These are phyloP conservation scores for Dasyornis broadbenti DNA, from an alignment of 2,113 vertebrate species.

Conservation along the genomic window DNA sequence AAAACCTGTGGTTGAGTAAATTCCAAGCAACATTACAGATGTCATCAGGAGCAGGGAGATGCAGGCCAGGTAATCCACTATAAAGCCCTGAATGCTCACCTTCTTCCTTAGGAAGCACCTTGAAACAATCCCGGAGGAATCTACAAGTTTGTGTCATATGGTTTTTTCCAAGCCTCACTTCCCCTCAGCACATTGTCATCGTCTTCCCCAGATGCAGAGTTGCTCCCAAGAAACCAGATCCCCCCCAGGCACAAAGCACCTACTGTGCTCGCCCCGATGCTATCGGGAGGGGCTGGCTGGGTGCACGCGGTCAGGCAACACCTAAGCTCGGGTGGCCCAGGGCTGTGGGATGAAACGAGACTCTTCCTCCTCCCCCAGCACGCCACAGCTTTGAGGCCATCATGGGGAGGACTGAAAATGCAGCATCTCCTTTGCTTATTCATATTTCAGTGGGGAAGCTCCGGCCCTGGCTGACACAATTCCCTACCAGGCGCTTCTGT, in stretches of 20 bases:
- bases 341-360: slow-evolving; percentile 61
- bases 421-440: slow-evolving; percentile 9
- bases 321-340: slow-evolving; percentile 71
- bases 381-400: slow-evolving; percentile 41
- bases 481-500: background rate
- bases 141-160: slow-evolving; percentile 29
- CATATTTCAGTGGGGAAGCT: background rate
- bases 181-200: slow-evolving; percentile 38
- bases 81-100: background rate
- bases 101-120: slow-evolving; percentile 20
- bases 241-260: slow-evolving; percentile 65
- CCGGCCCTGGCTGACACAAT: background rate
- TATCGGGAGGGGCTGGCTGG: slow-evolving; percentile 58
- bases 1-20: background rate
- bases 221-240: slow-evolving; percentile 73
- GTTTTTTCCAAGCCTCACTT: background rate
- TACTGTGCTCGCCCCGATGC: slow-evolving; percentile 52
- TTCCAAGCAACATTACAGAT: background rate
- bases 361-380: slow-evolving; percentile 8
- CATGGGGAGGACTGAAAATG: background rate
- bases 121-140: slow-evolving; percentile 20
- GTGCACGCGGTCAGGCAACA: slow-evolving; percentile 43
- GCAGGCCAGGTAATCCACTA: background rate
- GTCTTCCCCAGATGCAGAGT: slow-evolving; percentile 4
- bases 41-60: background rate